These are phyloP conservation scores for Aratinga solstitialis DNA, from an alignment of 2,797 vertebrate genomes.

Conservation along the genomic window DNA sequence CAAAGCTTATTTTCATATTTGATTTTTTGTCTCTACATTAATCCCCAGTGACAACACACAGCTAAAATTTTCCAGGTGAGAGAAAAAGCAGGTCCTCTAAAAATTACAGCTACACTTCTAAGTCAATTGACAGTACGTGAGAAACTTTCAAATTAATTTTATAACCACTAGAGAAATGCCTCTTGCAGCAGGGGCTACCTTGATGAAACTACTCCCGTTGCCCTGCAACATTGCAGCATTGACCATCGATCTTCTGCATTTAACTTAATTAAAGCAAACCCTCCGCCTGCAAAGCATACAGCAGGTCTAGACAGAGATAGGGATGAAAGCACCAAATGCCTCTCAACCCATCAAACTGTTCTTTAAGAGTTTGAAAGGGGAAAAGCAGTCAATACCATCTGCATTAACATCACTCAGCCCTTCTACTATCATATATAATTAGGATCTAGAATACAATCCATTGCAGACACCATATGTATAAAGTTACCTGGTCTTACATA, in stretches of 20 bases:
- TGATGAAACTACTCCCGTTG: neutral
- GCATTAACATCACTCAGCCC: neutral
- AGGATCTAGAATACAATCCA: neutral
- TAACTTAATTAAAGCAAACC: slow-evolving; percentile 31
- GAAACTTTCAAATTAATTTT: neutral
- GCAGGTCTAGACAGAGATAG: neutral
- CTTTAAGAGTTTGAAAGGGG: neutral
- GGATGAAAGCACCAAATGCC: neutral
- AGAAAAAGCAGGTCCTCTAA: neutral
- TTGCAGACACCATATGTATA: neutral
- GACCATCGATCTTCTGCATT: neutral
- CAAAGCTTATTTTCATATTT: neutral
- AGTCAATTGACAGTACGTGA: neutral
- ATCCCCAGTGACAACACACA: neutral
- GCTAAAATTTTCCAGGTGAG: neutral
- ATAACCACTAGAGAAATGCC: neutral
- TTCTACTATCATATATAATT: neutral
- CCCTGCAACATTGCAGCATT: neutral
- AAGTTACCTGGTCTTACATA: neutral
- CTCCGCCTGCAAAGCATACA: neutral
- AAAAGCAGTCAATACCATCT: slow-evolving; percentile 17
- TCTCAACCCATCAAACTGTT: neutral
- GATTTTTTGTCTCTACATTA: neutral
- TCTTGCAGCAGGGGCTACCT: neutral
- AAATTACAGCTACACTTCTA: neutral